Conservation (phyloP, 2,113 vertebrate genomes). For the Gracilinanus agilis region DNA sequence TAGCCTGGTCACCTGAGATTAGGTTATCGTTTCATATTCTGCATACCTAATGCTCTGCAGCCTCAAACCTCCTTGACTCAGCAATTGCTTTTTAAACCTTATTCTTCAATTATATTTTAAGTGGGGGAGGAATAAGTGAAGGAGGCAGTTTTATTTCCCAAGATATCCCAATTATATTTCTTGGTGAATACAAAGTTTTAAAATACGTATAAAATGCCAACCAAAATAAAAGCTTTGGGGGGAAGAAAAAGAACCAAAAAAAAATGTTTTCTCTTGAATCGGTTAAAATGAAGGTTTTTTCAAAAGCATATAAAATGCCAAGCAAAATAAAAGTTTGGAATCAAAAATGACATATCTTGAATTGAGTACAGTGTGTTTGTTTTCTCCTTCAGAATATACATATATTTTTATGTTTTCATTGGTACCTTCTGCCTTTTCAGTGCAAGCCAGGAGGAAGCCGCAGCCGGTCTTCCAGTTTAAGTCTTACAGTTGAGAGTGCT, state of each 20-base stretch:
- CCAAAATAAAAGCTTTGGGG: constrained; percentile 76
- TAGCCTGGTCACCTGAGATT: neutral
- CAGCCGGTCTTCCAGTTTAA: constrained; percentile 97
- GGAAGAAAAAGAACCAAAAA: constrained; percentile 46
- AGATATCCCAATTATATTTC: neutral
- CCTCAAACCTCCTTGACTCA: neutral
- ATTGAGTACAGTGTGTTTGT: neutral
- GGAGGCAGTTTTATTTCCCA: constrained; percentile 7
- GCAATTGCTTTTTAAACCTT: constrained; percentile 17
- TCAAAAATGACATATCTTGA: constrained; percentile 46
- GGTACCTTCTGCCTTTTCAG: constrained; percentile 88
- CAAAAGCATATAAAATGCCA: constrained; percentile 66
- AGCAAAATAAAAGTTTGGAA: constrained; percentile 78
- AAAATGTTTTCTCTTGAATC: constrained; percentile 27
- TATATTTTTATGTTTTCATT: constrained; percentile 79
- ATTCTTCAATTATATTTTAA: constrained; percentile 63
- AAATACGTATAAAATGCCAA: constrained; percentile 56
- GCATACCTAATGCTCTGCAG: neutral
- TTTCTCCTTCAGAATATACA: constrained; percentile 32
- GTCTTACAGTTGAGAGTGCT: constrained; percentile 97
- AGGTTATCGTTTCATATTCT: constrained; percentile 25
- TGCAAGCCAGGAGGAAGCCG: constrained; percentile 92
- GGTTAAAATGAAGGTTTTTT: constrained; percentile 78
- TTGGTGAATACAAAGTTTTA: neutral
- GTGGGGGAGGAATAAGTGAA: neutral